These are phyloP conservation scores for Suncus etruscus DNA, from an alignment of 2,113 vertebrate species.

Conservation along the genomic window DNA sequence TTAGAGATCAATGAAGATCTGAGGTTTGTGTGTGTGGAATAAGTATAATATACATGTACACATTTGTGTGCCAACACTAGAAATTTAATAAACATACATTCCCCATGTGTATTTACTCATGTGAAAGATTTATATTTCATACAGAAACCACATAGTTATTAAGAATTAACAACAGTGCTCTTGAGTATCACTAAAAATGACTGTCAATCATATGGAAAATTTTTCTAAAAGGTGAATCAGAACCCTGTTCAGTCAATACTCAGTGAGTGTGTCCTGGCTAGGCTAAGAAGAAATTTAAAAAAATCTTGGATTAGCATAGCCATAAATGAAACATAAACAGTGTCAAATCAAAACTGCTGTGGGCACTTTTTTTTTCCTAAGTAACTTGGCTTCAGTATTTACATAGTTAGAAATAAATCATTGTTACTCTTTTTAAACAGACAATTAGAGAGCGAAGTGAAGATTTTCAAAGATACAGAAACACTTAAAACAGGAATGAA, in stretches of 20 bases:
- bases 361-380: constrained; percentile 6
- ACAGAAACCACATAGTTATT: constrained; percentile 43
- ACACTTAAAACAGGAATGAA: not conserved
- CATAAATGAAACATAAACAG: constrained; percentile 61
- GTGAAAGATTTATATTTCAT: constrained; percentile 21
- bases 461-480: constrained; percentile 50
- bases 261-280: constrained; percentile 1
- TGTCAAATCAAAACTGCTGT: constrained; percentile 56
- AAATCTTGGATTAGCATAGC: constrained; percentile 53
- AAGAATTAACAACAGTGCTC: constrained; percentile 38
- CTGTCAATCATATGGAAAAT: constrained; percentile 27
- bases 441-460: constrained; percentile 18
- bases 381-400: constrained; percentile 37
- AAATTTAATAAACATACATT: not conserved
- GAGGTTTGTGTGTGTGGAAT: not conserved
- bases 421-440: constrained; percentile 54
- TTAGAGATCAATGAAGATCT: not conserved
- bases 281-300: constrained; percentile 41
- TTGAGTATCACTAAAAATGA: constrained; percentile 58
- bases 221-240: constrained; percentile 54
- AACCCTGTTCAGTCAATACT: constrained; percentile 33
- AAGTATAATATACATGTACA: too few relatives aligned
- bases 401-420: constrained; percentile 66
- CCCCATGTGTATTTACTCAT: not conserved
- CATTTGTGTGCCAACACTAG: not conserved